Evolutionary conservation across 2,888 invertebrate species (phyloP).

Genomic region (Malthinus flaveolus): DNA sequence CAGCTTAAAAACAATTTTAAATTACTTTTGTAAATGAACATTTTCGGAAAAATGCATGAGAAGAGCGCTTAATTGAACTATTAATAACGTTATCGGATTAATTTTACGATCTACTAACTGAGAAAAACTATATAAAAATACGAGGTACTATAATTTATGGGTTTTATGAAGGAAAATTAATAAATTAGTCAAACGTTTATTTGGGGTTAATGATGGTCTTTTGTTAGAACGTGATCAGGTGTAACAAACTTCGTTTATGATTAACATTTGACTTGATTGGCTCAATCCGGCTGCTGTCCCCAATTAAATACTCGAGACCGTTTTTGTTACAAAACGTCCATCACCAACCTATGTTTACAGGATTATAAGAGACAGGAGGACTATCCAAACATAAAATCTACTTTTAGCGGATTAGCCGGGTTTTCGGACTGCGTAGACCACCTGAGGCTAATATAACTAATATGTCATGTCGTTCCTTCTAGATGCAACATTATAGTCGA

Average conservation of each 20-base stretch:
- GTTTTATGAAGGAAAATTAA: no score
- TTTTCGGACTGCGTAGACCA: conserved; percentile 33
- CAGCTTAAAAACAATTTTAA: no score
- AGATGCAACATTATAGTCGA: conserved; percentile 23
- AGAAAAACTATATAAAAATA: no score
- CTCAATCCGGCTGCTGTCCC: conserved; percentile 21
- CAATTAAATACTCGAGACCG: conserved; percentile 25
- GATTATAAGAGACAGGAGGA: conserved; percentile 33
- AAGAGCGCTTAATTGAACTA: no score
- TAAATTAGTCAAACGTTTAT: no score
- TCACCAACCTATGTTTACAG: conserved; percentile 33
- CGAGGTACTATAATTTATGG: no score
- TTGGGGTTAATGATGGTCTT: background rate
- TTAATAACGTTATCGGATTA: no score
- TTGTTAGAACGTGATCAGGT: conserved; percentile 24
- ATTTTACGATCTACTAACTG: no score
- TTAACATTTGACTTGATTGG: conserved; percentile 24
- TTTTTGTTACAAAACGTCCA: conserved; percentile 32
- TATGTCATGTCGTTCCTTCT: conserved; percentile 33
- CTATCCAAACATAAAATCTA: conserved; percentile 36
- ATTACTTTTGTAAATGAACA: no score
- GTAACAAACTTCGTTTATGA: conserved; percentile 20
- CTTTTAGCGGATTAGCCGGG: conserved; percentile 38
- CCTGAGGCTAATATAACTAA: conserved; percentile 41
- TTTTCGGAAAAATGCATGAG: no score